Evolutionary conservation across 2,888 invertebrate genomes (phyloP).

Genomic region (Metallyticus violacea): DNA sequence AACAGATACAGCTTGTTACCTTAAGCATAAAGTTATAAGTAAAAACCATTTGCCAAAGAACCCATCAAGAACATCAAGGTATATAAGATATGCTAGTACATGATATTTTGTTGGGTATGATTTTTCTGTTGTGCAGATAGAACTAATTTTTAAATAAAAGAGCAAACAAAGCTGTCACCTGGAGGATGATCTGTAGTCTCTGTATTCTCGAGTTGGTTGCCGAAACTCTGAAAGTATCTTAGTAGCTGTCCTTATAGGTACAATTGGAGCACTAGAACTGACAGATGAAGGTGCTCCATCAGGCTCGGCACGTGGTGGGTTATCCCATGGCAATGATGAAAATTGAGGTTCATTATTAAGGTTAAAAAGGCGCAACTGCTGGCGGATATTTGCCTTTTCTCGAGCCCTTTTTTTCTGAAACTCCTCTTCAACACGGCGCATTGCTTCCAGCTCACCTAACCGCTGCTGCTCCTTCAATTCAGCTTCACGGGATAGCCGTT

Average conservation of each 20-base stretch:
- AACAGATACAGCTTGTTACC: too few relatives aligned
- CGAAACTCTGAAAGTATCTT: constrained; percentile 57
- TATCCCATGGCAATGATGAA: constrained; percentile 56
- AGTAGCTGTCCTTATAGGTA: constrained; percentile 44
- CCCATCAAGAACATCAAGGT: too few relatives aligned
- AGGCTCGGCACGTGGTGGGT: constrained; percentile 58
- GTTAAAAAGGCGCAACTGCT: constrained; percentile 69
- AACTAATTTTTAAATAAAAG: not conserved
- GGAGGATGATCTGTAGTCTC: constrained; percentile 47
- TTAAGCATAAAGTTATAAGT: too few relatives aligned
- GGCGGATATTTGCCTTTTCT: constrained; percentile 57
- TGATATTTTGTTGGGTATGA: too few relatives aligned
- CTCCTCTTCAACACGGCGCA: constrained; percentile 83
- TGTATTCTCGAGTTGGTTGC: constrained; percentile 52
- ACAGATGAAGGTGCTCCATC: constrained; percentile 67
- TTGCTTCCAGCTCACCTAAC: constrained; percentile 73
- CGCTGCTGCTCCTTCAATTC: constrained; percentile 74
- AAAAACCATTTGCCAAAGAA: too few relatives aligned
- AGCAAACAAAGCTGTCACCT: constrained; percentile 24
- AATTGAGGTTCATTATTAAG: constrained; percentile 59
- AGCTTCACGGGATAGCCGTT: constrained; percentile 71
- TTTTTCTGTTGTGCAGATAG: too few relatives aligned
- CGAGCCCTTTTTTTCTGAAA: constrained; percentile 78
- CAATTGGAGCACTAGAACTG: constrained; percentile 39
- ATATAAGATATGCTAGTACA: too few relatives aligned